A percentile compares a stretch with the other conserved stretches of the same genome.
Conservation (phyloP, 2,888 invertebrate species). For the Drosophila algonquin region DNA sequence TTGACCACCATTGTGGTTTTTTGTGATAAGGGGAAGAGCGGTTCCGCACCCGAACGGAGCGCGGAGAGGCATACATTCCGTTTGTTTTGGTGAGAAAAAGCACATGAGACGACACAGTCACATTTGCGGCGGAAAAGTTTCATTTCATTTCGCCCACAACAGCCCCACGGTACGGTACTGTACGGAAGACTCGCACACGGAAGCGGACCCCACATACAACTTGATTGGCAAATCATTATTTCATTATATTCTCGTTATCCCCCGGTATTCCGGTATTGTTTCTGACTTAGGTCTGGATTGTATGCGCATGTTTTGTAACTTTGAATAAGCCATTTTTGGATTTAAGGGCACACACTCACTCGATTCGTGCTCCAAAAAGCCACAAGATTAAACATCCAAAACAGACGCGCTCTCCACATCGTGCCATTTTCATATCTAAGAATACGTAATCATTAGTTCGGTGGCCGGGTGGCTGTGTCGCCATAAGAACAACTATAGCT, state of each 20-base stretch:
- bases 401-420: slow-evolving; percentile 25
- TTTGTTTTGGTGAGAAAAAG: slow-evolving; percentile 60
- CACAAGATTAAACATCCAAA: slow-evolving; percentile 27
- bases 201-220: neutral
- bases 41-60: neutral
- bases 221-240: slow-evolving; percentile 5
- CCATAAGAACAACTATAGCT: slow-evolving; percentile 18
- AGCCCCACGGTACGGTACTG: slow-evolving; percentile 56
- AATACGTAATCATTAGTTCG: slow-evolving; percentile 42
- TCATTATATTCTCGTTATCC: slow-evolving; percentile 10
- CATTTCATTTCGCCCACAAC: slow-evolving; percentile 59
- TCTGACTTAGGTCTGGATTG: slow-evolving; percentile 20
- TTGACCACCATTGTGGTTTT: slow-evolving; percentile 56
- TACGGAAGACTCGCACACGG: slow-evolving; percentile 19
- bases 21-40: slow-evolving; percentile 23
- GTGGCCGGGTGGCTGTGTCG: slow-evolving; percentile 18
- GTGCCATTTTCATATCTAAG: slow-evolving; percentile 39
- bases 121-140: slow-evolving; percentile 44
- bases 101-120: slow-evolving; percentile 42
- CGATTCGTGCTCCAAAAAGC: slow-evolving; percentile 10
- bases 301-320: slow-evolving; percentile 17
- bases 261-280: slow-evolving; percentile 1
- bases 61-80: slow-evolving; percentile 30
- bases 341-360: neutral
- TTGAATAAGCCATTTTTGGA: slow-evolving; percentile 19